phyloP scores from a whole-genome alignment of 2,888 invertebrate species.

The Ceratothoa steindachneri region DNA sequence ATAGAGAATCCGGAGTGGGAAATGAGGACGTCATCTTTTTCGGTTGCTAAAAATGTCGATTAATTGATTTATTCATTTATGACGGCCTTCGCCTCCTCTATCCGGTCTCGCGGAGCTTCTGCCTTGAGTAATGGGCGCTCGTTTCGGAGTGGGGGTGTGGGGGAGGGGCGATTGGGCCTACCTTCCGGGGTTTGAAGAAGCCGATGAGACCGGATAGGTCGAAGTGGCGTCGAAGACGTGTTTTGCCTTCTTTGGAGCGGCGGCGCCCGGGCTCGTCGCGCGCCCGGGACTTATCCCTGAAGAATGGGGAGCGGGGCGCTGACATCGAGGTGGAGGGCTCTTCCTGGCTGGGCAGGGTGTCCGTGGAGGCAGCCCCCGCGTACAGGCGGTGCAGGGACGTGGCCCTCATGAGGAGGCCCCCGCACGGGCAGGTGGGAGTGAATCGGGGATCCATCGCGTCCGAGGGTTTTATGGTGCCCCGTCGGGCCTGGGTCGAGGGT shows the following conservation, averaged over 20 bases:
- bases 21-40: too few species aligned
- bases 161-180: too few species aligned
- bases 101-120: too few species aligned
- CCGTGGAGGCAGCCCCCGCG: constrained; percentile 3
- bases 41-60: too few species aligned
- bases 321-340: background rate
- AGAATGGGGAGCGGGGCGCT: background rate
- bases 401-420: constrained; percentile 36
- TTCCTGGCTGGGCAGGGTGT: background rate
- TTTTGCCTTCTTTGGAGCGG: constrained; percentile 25
- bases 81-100: too few species aligned
- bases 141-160: too few species aligned
- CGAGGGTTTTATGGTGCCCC: constrained; percentile 24
- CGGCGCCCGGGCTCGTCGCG: background rate
- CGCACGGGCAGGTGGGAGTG: constrained; percentile 42
- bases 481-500: constrained; percentile 15
- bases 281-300: background rate
- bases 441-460: constrained; percentile 44
- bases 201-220: constrained; percentile 40
- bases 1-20: too few species aligned
- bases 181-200: constrained; percentile 28
- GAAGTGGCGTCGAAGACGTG: constrained; percentile 30
- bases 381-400: constrained; percentile 31
- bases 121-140: too few species aligned
- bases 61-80: too few species aligned